Percentiles rank a stretch among this genome's conserved stretches.
These are phyloP conservation scores for Trichogramma pretiosum DNA, from an alignment of 1,140 invertebrate species.

Conservation along the genomic window DNA sequence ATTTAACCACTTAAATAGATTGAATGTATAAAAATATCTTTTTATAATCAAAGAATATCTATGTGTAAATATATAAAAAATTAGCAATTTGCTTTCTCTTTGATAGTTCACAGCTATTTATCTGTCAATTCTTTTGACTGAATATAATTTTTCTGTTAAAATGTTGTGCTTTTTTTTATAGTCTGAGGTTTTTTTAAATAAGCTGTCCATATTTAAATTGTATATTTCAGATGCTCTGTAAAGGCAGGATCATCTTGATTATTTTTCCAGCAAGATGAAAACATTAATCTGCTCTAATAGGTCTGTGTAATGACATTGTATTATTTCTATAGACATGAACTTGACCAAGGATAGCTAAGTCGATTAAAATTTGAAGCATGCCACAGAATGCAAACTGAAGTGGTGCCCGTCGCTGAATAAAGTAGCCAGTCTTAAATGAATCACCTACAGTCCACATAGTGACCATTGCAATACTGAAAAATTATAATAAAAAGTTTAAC, in stretches of 20 bases:
- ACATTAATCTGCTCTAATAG: slow-evolving; percentile 12
- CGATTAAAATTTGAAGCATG: slow-evolving; percentile 79
- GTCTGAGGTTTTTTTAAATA: no score
- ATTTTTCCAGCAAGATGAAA: not conserved
- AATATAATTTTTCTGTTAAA: no score
- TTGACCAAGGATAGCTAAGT: slow-evolving; percentile 75
- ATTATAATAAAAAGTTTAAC: slow-evolving; percentile 13
- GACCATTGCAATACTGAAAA: slow-evolving; percentile 82
- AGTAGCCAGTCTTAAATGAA: slow-evolving; percentile 95
- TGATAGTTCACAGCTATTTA: no score
- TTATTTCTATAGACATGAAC: slow-evolving; percentile 47
- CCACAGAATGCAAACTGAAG: slow-evolving; percentile 95
- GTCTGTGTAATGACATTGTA: slow-evolving; percentile 2
- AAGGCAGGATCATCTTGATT: no score
- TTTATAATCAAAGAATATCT: no score
- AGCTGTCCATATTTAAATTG: no score
- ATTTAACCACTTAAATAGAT: no score
- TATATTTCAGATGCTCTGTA: no score
- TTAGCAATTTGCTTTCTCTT: no score
- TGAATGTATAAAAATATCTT: slow-evolving; percentile 12
- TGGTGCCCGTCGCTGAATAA: slow-evolving; percentile 80
- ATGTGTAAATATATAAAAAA: no score
- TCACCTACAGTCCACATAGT: slow-evolving; percentile 93
- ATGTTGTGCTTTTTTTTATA: no score
- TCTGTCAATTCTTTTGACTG: no score